Evolutionary conservation across 2,113 vertebrate genomes (phyloP).

Genomic region (Perccottus glenii): DNA sequence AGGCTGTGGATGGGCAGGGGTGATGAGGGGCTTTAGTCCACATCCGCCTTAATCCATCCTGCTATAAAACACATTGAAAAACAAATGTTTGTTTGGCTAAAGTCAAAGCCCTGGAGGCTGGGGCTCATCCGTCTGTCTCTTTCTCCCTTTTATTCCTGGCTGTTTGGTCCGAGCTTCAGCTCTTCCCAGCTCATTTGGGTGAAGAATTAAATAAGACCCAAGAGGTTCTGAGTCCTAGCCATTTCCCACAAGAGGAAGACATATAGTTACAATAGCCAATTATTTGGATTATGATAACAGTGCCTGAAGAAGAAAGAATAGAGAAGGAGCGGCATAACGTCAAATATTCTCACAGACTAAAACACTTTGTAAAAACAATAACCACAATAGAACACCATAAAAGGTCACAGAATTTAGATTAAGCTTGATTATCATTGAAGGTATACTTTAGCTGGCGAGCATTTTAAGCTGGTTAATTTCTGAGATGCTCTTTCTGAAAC

Average conservation of each 20-base stretch:
- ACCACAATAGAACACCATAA: conserved; percentile 19
- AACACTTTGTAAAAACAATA: conserved; percentile 28
- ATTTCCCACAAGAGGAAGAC: conserved; percentile 67
- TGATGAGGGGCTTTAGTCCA: conserved; percentile 50
- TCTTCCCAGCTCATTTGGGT: conserved; percentile 59
- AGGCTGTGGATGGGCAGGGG: conserved; percentile 52
- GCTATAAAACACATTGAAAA: conserved; percentile 72
- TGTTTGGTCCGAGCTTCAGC: conserved; percentile 47
- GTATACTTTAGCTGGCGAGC: conserved; percentile 41
- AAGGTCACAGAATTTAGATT: conserved; percentile 27
- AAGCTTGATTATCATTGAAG: conserved; percentile 52
- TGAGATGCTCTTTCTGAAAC: conserved; percentile 35
- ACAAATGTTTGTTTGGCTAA: conserved; percentile 75
- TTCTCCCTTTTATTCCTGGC: conserved; percentile 56
- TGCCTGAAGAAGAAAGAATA: conserved; percentile 30
- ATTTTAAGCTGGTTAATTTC: conserved; percentile 56
- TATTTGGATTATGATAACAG: conserved; percentile 65
- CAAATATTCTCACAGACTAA: conserved; percentile 21
- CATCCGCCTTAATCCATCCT: conserved; percentile 71
- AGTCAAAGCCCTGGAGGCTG: conserved; percentile 70
- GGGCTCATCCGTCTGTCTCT: conserved; percentile 71
- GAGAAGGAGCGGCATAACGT: conserved; percentile 3
- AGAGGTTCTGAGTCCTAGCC: conserved; percentile 66
- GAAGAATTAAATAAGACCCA: conserved; percentile 64
- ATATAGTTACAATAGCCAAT: conserved; percentile 63